Evolutionary conservation across 2,113 vertebrate species (phyloP).

Genomic region (Nyctibius bracteatus): DNA sequence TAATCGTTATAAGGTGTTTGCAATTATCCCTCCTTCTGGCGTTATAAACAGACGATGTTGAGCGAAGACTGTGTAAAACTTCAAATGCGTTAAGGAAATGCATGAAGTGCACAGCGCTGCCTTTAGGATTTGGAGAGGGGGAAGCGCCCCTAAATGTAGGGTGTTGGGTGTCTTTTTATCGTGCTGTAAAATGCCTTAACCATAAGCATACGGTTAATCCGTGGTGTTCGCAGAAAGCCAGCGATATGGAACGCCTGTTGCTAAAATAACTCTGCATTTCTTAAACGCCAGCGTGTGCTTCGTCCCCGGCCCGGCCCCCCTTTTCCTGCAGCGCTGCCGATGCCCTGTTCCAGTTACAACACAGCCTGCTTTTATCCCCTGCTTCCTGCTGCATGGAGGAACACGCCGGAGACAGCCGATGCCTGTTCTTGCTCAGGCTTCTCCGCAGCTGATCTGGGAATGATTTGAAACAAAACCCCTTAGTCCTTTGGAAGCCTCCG

Average conservation of each 20-base stretch:
- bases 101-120: background rate
- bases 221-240: background rate
- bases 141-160: background rate
- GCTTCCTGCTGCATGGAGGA: conserved; percentile 61
- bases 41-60: background rate
- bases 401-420: background rate
- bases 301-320: background rate
- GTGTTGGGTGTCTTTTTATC: background rate
- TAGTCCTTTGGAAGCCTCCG: conserved; percentile 53
- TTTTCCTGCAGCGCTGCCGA: conserved; percentile 16
- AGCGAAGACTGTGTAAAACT: background rate
- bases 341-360: background rate
- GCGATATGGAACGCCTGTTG: background rate
- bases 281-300: background rate
- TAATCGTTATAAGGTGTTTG: conserved; percentile 28
- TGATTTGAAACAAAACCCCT: conserved; percentile 71
- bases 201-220: background rate
- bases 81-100: background rate
- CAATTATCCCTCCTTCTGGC: background rate
- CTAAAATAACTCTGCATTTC: background rate
- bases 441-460: conserved; percentile 68
- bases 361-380: conserved; percentile 2
- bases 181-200: background rate
- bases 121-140: background rate
- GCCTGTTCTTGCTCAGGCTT: conserved; percentile 43